phyloP scores from a whole-genome alignment of 1,140 invertebrate genomes.

The Tenebrio molitor region DNA sequence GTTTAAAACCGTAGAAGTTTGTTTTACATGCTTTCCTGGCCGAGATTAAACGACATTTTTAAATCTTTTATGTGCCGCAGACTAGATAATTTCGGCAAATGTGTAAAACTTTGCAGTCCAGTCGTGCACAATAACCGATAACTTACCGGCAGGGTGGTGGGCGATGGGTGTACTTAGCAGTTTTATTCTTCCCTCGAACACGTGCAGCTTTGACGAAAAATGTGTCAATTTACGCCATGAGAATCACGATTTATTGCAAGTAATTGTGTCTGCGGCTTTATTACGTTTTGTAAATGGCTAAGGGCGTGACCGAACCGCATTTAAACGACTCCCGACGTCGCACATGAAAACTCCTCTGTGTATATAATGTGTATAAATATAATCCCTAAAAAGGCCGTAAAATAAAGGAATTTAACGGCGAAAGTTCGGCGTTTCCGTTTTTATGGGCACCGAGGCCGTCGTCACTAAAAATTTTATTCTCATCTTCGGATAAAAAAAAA shows the following conservation, averaged over 20 bases:
- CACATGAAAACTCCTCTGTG: conserved; percentile 26
- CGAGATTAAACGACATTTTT: background rate
- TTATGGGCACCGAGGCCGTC: conserved; percentile 23
- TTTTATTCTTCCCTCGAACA: conserved; percentile 7
- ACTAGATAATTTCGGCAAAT: too few relatives aligned
- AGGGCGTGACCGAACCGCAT: conserved; percentile 14
- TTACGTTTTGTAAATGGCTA: conserved; percentile 15
- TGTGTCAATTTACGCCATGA: conserved; percentile 8
- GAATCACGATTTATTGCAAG: conserved; percentile 17
- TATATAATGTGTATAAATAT: conserved; percentile 37
- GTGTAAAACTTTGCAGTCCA: too few relatives aligned
- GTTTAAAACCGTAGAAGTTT: background rate
- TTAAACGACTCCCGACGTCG: conserved; percentile 17
- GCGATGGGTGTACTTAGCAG: conserved; percentile 3
- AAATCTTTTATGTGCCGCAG: background rate
- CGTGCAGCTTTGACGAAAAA: background rate
- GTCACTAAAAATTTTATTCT: conserved; percentile 37
- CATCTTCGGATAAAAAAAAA: conserved; percentile 26
- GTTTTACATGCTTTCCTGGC: background rate
- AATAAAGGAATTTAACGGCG: conserved; percentile 34
- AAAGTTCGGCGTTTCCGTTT: conserved; percentile 31
- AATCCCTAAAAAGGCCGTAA: conserved; percentile 27
- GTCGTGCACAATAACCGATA: background rate
- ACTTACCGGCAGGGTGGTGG: background rate
- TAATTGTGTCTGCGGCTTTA: conserved; percentile 22